A percentile compares a stretch with the other conserved stretches of the same genome.
Evolutionary conservation across 2,797 vertebrate species (phyloP).

Genomic region (Valencia hispanica): DNA sequence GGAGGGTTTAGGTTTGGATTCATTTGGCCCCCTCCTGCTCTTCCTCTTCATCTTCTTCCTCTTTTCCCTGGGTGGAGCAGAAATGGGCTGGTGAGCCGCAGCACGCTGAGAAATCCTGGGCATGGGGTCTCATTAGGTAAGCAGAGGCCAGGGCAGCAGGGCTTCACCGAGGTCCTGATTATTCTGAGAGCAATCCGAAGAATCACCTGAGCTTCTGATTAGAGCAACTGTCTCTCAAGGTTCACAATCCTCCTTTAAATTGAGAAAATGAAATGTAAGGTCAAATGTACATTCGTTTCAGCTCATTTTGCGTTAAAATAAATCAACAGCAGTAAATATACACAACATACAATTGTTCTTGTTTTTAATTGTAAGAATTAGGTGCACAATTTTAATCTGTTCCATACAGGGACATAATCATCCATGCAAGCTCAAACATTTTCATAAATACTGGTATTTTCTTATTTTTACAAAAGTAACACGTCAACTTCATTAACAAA

Average conservation of each 20-base stretch:
- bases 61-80: constrained; percentile 65
- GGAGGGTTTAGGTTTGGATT: constrained; percentile 48
- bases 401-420: background rate
- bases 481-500: background rate
- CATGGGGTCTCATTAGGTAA: constrained; percentile 83
- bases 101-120: constrained; percentile 68
- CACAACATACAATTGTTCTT: no score
- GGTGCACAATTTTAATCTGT: background rate
- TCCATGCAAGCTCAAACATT: background rate
- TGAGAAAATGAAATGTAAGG: constrained; percentile 35
- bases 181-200: constrained; percentile 68
- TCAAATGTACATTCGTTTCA: constrained; percentile 7
- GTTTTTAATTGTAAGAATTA: background rate
- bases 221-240: constrained; percentile 46
- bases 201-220: constrained; percentile 62
- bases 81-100: constrained; percentile 58
- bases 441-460: background rate
- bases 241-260: constrained; percentile 55
- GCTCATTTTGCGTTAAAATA: constrained; percentile 21
- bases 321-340: background rate
- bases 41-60: constrained; percentile 48
- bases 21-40: constrained; percentile 36
- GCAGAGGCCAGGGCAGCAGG: constrained; percentile 74
- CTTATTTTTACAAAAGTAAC: background rate
- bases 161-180: constrained; percentile 70